Conservation (phyloP, 2,888 invertebrate genomes). For the Eristalis tenax region DNA sequence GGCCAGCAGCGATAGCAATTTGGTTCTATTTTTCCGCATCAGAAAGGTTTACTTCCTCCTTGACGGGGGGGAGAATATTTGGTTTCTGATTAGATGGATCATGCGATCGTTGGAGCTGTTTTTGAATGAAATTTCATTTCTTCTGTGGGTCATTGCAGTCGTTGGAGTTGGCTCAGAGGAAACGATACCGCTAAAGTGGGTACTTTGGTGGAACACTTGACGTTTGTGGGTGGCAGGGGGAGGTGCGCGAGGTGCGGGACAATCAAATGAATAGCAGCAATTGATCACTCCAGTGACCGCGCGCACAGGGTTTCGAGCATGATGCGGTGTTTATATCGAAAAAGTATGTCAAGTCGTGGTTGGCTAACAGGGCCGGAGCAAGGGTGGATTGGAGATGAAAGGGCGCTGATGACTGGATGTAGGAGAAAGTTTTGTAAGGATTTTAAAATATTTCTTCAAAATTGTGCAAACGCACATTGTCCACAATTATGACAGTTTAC, state of each 20-base stretch:
- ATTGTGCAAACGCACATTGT: too few species aligned
- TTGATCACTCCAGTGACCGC: constrained; percentile 11
- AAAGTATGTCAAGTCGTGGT: constrained; percentile 29
- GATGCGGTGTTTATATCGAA: constrained; percentile 13
- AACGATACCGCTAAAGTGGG: constrained; percentile 2
- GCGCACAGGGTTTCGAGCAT: neutral
- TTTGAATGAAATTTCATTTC: neutral
- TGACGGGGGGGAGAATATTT: neutral
- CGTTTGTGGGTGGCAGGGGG: neutral
- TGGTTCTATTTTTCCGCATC: constrained; percentile 18
- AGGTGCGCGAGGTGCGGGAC: neutral
- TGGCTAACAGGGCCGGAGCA: neutral
- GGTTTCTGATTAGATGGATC: constrained; percentile 13
- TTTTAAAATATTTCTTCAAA: too few species aligned
- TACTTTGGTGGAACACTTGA: neutral
- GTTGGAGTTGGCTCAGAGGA: neutral
- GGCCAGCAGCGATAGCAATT: neutral
- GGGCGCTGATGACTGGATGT: neutral
- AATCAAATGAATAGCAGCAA: constrained; percentile 8
- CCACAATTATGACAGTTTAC: too few species aligned
- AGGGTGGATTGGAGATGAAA: neutral
- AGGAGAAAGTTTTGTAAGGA: too few species aligned
- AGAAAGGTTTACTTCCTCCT: constrained; percentile 3
- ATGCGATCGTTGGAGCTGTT: neutral
- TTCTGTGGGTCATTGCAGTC: neutral